Evolutionary conservation across 2,888 invertebrate species (phyloP).

Genomic region (Microplitis deprimator): DNA sequence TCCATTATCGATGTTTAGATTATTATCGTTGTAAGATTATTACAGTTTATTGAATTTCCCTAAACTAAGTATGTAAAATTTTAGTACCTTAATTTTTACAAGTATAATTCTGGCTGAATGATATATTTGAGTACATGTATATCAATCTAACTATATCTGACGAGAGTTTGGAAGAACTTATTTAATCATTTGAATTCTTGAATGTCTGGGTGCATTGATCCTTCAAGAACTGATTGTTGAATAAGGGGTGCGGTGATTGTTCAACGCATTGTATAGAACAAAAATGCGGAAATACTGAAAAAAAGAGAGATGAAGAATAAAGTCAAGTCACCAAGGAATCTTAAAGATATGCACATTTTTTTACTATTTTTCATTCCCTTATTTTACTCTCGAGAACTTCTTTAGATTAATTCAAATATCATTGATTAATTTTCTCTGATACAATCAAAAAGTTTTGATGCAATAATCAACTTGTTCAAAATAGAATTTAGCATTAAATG

Average conservation of each 20-base stretch:
- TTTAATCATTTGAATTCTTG: constrained; percentile 14
- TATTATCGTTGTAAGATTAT: too few species aligned
- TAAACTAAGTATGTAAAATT: too few species aligned
- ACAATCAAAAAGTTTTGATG: background rate
- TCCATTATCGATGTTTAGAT: too few species aligned
- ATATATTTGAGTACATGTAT: too few species aligned
- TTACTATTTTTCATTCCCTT: constrained; percentile 9
- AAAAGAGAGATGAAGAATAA: background rate
- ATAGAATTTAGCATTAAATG: background rate
- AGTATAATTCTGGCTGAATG: too few species aligned
- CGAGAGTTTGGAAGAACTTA: background rate
- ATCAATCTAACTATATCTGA: background rate
- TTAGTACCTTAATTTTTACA: too few species aligned
- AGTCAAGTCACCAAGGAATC: constrained; percentile 32
- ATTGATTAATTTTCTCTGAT: constrained; percentile 4
- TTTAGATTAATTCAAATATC: constrained; percentile 35
- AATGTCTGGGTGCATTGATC: constrained; percentile 3
- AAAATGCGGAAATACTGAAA: constrained; percentile 27
- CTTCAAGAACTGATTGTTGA: constrained; percentile 9
- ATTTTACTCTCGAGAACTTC: constrained; percentile 21
- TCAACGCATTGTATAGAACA: constrained; percentile 10
- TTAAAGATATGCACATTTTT: constrained; percentile 28
- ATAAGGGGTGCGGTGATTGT: constrained; percentile 7
- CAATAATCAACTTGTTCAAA: background rate
- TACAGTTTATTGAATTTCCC: too few species aligned